Conservation (phyloP, 2,797 vertebrate species). For the Spinus pinus region DNA sequence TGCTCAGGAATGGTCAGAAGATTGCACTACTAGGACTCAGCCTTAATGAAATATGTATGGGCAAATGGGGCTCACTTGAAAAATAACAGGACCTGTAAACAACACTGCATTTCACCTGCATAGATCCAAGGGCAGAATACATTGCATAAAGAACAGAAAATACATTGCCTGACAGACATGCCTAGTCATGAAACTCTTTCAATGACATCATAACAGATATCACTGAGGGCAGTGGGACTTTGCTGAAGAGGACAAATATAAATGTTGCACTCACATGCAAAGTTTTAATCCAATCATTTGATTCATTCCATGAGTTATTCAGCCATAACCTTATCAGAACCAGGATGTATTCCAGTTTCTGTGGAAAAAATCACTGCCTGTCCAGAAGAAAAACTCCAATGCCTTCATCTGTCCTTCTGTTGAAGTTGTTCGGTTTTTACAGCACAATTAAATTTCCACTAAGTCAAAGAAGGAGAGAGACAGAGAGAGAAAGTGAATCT, state of each 20-base stretch:
- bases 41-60: constrained; percentile 45
- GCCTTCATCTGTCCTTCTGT: not conserved
- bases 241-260: not conserved
- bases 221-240: not conserved
- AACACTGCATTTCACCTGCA: not conserved
- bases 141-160: not conserved
- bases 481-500: not conserved
- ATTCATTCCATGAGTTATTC: not conserved
- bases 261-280: not conserved
- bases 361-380: not conserved
- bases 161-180: not conserved
- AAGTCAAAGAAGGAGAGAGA: not conserved
- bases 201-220: not conserved
- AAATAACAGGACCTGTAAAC: not conserved
- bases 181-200: not conserved
- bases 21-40: constrained; percentile 55
- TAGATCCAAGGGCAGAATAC: not conserved
- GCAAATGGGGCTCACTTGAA: not conserved
- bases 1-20: constrained; percentile 39
- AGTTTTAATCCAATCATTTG: not conserved
- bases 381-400: not conserved
- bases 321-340: not conserved
- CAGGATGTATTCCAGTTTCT: not conserved
- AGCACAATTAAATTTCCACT: not conserved
- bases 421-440: not conserved